Conservation (phyloP, 1,140 invertebrate species). For the Diorhabda carinulata region DNA sequence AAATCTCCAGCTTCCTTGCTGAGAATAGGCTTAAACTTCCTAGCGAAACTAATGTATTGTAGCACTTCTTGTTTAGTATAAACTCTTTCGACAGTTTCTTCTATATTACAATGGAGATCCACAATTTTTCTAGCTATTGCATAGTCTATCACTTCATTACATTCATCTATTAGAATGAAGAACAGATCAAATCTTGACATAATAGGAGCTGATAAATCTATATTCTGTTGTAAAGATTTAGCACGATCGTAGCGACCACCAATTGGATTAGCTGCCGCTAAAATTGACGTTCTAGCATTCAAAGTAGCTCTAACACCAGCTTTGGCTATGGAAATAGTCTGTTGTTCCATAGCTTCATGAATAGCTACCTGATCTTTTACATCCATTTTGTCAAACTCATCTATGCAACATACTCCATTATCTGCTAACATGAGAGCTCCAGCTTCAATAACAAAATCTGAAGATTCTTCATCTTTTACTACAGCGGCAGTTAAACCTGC, state of each 20-base stretch:
- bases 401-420: constrained; percentile 98
- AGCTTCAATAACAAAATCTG: constrained; percentile 99
- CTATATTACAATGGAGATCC: constrained; percentile 83
- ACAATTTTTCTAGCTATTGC: constrained; percentile 95
- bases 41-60: constrained; percentile 93
- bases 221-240: constrained; percentile 94
- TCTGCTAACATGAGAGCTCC: constrained; percentile 99
- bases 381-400: constrained; percentile 99
- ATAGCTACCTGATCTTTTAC: constrained; percentile 96
- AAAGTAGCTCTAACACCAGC: constrained; percentile 97
- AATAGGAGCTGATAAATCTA: constrained; percentile 90
- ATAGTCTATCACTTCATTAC: constrained; percentile 92
- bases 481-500: constrained; percentile 98
- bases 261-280: constrained; percentile 97
- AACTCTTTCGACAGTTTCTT: constrained; percentile 65
- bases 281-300: constrained; percentile 95
- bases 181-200: constrained; percentile 99
- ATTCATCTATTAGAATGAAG: constrained; percentile 96
- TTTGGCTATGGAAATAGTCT: constrained; percentile 98
- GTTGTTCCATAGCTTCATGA: constrained; percentile 99
- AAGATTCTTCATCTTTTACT: constrained; percentile 94
- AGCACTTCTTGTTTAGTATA: constrained; percentile 86
- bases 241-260: constrained; percentile 94
- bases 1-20: constrained; percentile 77
- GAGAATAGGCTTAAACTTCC: constrained; percentile 93